A percentile compares a stretch with the other conserved stretches of the same genome.
Evolutionary conservation across 2,113 vertebrate species (phyloP).

Genomic region (Meriones unguiculatus): DNA sequence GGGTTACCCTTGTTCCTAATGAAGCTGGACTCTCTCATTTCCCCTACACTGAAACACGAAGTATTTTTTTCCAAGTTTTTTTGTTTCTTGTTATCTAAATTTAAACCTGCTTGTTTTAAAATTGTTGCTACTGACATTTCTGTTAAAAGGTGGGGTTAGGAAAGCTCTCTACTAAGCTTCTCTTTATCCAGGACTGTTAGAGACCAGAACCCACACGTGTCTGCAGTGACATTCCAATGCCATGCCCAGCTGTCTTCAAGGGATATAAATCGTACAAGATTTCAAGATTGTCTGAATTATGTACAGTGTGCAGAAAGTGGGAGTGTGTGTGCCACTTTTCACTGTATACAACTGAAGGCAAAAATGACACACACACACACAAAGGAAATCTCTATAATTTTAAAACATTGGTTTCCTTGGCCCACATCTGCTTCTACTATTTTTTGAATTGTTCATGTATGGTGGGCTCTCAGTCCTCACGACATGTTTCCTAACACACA

Average conservation of each 20-base stretch:
- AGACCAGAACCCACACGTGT: background rate
- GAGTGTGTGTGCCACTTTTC: background rate
- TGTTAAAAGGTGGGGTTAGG: fast-evolving
- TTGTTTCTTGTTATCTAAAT: background rate
- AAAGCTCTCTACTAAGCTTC: background rate
- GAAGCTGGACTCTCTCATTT: slow-evolving; percentile 68
- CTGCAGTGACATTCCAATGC: background rate
- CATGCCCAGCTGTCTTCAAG: background rate
- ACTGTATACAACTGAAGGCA: background rate
- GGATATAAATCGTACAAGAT: background rate
- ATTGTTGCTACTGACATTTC: background rate
- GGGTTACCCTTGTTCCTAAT: slow-evolving; percentile 53
- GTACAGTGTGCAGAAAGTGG: background rate
- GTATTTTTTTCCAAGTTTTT: background rate
- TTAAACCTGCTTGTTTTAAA: background rate
- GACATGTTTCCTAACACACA: background rate
- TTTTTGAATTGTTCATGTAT: background rate
- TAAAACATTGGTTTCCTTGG: background rate
- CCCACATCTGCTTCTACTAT: background rate
- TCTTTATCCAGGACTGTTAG: background rate
- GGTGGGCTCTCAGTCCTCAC: background rate
- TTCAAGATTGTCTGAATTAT: background rate
- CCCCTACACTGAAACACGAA: slow-evolving; percentile 59
- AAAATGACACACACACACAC: background rate
- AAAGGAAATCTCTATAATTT: background rate